Evolutionary conservation across 1,140 invertebrate genomes (phyloP), one percentile per base, ranked within the genome.

Genomic region (Zaprionus kolodkinae): DNA sequence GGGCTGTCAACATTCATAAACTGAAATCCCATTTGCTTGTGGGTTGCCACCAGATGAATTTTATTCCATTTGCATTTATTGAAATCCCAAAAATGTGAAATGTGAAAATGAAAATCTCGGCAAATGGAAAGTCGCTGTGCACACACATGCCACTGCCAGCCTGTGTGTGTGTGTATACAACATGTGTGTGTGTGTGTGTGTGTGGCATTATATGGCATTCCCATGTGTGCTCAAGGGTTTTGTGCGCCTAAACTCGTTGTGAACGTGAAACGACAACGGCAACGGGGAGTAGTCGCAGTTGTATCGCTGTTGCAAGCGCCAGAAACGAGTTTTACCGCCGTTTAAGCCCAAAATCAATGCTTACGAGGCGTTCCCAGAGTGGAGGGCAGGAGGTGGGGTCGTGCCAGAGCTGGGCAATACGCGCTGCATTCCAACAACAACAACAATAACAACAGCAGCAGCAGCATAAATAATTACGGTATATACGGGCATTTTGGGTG

Each of bases 51-150:
- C 79, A 83, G 80, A 83, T 70, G 80, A 84, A 88, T 80, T 88
- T 87, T 84, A 84, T 88, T 80, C 73, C 83, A 80, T 76, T 76
- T 67, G 76, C 76, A 78, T 82, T 82, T 87, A 86, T 87, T 79
- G 82, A 85, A 85, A 85, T 86, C 60, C 65, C 64, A 45, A 48
- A 74, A 88, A 88, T 86, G 76, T 79, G 72, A 87, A 88, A 88
- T 84, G 80, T 88, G 78, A 64, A 88, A 87, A 88, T 72, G 62
- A 66, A 88, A 88, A 88, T 88, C 85, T 89, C 56, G 65, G 74
- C 85, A 76, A 87, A 89, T 88, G 85, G 84, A 88, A 88, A 88
- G 84, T 88, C 74, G 71, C 72, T 69, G 57, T 25, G 45, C 45
- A 78, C 72, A 78, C 72, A 79, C 62, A 72, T 62, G 33, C 30